Evolutionary conservation across 2,888 invertebrate genomes (phyloP).

Genomic region (Watsonalla cultraria): DNA sequence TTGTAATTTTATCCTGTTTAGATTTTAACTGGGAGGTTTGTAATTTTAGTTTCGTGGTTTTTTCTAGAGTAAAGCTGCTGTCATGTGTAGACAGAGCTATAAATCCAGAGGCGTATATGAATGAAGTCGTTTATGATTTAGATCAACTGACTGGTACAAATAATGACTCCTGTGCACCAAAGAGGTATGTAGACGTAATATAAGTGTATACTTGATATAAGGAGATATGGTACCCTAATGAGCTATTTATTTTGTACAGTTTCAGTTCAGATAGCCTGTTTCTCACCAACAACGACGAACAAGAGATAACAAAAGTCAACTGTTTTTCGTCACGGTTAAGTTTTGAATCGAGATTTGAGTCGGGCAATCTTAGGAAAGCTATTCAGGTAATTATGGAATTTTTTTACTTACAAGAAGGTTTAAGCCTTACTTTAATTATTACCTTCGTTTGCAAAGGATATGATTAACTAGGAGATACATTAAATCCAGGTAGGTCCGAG

Average conservation of each 20-base stretch:
- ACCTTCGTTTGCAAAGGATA: not conserved
- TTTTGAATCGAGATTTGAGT: constrained; percentile 92
- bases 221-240: too few species aligned
- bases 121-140: constrained; percentile 84
- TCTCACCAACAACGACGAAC: constrained; percentile 72
- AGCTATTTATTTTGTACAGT: constrained; percentile 13
- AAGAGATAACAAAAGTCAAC: constrained; percentile 62
- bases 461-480: not conserved
- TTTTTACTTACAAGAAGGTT: not conserved
- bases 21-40: too few species aligned
- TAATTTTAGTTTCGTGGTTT: not conserved
- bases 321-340: constrained; percentile 69
- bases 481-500: constrained; percentile 81
- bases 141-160: constrained; percentile 62
- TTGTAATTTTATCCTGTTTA: too few species aligned
- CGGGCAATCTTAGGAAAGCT: constrained; percentile 89
- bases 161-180: constrained; percentile 41
- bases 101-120: constrained; percentile 77
- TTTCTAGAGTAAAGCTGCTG: constrained; percentile 76
- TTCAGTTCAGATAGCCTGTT: constrained; percentile 51
- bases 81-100: constrained; percentile 84
- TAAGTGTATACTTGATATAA: constrained; percentile 3
- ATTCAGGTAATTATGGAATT: constrained; percentile 79
- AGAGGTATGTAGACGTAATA: constrained; percentile 41
- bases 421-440: not conserved